Base-by-base conservation (phyloP, 2,888 invertebrate species). In the Campoplex capitator region DNA sequence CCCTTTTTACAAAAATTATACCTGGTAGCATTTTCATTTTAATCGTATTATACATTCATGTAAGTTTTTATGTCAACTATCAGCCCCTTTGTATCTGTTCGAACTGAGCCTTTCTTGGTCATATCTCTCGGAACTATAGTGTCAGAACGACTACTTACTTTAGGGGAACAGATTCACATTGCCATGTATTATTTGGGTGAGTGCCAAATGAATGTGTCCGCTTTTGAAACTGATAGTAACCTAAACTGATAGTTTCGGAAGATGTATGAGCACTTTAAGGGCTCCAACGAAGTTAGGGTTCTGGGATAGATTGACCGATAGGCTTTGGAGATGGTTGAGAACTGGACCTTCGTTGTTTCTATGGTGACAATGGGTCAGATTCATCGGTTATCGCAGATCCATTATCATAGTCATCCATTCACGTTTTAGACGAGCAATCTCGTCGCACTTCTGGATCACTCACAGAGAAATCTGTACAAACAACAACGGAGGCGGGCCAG, bases 391-490 rank as follows among this genome's bases (percentile, higher is more conserved):
- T 65, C 65, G n/a, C 32, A 65, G 28, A 45, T 74, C 28, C 32
- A 84, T 76, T 67, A 62, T 71, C 67, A 70, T 81, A 42, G 76
- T 51, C 42, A 71, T 71, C 54, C 45, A 62, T 71, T 35, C 45
- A 58, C 76, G 42, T 28, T 42, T 35, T 70, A 45, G 35, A 35
- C 56, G 23, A 42, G 48, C 76, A 56, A 70, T 84, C 71, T 80
- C 48, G 71, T 23, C 45, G 62, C 54, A 32, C 35, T 81, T 67
- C 23, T 62, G 58, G 3, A 62, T 32, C 13, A 45, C 18, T 45
- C 28, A 51, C 38, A 38, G 23, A 7, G 11, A n/a, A 67, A 35
- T 38, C 67, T 9, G 4, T 2, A 9, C 18, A 67, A 23, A 54
- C 38, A 73, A 54, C 3, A 13, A 80, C 11, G 45, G 38, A 35